Evolutionary conservation across 1,140 invertebrate genomes (phyloP).

Genomic region (Bombus haemorrhoidalis): DNA sequence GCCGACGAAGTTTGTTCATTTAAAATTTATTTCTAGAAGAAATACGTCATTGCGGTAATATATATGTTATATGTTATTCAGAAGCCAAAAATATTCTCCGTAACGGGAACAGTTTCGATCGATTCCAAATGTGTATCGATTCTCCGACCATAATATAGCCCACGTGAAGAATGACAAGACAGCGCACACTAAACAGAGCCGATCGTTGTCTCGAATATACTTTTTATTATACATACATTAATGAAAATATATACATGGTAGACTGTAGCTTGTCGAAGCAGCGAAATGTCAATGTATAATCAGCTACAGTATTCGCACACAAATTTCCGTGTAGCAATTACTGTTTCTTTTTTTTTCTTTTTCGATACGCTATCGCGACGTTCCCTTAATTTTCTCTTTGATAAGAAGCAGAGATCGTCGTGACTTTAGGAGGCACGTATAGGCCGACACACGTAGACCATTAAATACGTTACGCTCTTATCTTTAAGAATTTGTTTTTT

Average conservation of each 20-base stretch:
- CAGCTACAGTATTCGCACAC: constrained; percentile 66
- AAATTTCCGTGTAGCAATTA: constrained; percentile 41
- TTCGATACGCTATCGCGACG: constrained; percentile 6
- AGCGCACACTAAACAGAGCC: constrained; percentile 28
- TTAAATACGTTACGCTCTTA: constrained; percentile 11
- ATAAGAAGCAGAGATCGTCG: constrained; percentile 40
- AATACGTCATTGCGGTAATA: constrained; percentile 21
- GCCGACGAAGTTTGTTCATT: constrained; percentile 1
- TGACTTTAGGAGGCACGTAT: constrained; percentile 61
- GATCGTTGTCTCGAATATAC: constrained; percentile 74
- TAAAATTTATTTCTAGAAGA: constrained; percentile 42
- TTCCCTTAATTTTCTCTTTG: neutral
- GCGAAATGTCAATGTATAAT: constrained; percentile 78
- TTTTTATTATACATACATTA: constrained; percentile 82
- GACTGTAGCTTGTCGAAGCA: constrained; percentile 81
- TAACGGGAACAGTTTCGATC: constrained; percentile 12
- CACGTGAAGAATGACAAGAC: constrained; percentile 12
- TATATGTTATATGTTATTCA: constrained; percentile 23
- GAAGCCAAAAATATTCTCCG: constrained; percentile 44
- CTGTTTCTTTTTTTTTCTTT: constrained; percentile 6
- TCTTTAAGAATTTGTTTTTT: neutral
- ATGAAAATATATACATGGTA: constrained; percentile 83
- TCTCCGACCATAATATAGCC: neutral
- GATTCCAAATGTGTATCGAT: constrained; percentile 9
- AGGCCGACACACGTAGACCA: constrained; percentile 67